Evolutionary conservation across 1,140 invertebrate genomes (phyloP).

Genomic region (Globodera ellingtonae): DNA sequence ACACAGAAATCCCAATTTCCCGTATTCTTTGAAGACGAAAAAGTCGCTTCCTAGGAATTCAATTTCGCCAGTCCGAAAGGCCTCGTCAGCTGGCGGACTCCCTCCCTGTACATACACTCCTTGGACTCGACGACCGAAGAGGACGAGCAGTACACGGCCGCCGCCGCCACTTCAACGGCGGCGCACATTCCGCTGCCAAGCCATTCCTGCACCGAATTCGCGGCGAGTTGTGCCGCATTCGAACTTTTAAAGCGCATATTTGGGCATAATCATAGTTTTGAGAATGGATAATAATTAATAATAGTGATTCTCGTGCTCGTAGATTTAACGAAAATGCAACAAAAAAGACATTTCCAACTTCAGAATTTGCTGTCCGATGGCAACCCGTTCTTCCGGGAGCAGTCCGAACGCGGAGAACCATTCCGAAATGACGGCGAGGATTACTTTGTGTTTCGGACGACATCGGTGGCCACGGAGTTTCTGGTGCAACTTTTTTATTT

Average conservation of each 20-base stretch:
- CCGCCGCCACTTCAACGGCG: background rate
- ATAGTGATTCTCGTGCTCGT: too few relatives aligned
- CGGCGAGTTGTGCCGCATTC: conserved; percentile 47
- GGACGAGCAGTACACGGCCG: background rate
- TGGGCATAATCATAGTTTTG: too few relatives aligned
- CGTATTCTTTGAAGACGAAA: background rate
- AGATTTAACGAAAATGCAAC: background rate
- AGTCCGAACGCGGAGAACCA: conserved; percentile 50
- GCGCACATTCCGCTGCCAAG: conserved; percentile 43
- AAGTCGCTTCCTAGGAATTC: conserved; percentile 21
- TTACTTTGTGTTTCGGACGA: conserved; percentile 59
- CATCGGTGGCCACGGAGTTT: conserved; percentile 61
- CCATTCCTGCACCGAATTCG: conserved; percentile 54
- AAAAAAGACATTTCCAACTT: background rate
- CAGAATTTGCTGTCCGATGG: conserved; percentile 7
- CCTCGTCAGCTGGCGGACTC: conserved; percentile 30
- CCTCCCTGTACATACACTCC: conserved; percentile 30
- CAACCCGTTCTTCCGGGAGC: conserved; percentile 50
- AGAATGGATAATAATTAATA: too few relatives aligned
- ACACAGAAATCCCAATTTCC: too few relatives aligned
- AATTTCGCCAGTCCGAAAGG: conserved; percentile 25
- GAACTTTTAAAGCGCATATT: background rate
- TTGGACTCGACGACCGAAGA: conserved; percentile 8
- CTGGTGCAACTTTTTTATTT: conserved; percentile 33
- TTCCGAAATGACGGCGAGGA: conserved; percentile 56